Evolutionary conservation across 2,113 vertebrate species (phyloP), one percentile per base, ranked within the genome.

Genomic region (Argyrosomus japonicus): DNA sequence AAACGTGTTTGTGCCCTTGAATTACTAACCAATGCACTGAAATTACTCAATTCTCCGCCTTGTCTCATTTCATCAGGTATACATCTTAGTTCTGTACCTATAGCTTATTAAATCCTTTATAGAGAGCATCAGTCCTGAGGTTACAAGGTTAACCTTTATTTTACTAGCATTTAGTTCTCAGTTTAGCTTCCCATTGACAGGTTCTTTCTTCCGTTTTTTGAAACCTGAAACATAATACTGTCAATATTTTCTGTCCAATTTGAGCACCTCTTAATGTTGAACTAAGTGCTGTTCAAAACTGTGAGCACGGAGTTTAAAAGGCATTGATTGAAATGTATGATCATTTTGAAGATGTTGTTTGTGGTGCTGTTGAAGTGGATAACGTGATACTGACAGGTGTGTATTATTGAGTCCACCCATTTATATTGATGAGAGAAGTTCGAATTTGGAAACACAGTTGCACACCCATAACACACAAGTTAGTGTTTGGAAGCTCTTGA

Each of bases 401-500:
- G 5, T 60, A 18, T 32, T 21, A 21, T 4, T 36, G 19, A 18
- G 17, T 19, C 18, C 18, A 19, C 21, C 11, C 7, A 11, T 32
- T 27, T 0, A 19, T 61, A 32, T 61, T 15, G 29, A 8, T 8
- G 14, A 27, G 6, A 36, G 36, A 36, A 1, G 36, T 40, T 40
- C 7, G 8, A 40, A 40, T 40, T 40, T 40, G 36, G 36, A 47
- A 25, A 67, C n/a, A 47, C 2, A 32, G 45, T 48, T 23, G 5
- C 18, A 54, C 8, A 23, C 45, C 68, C 51, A 69, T 32, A 74
- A 12, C 8, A 40, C 7, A 72, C 10, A 81, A 48, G 27, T 69
- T 7, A 12, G 32, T 51, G 80, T 82, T 84, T 82, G 54, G 50
- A 69, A 77, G 36, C 74, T 54, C 48, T 88, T 70, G 36, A 72